Percentiles rank a stretch among this genome's conserved stretches.
Conservation (phyloP, 2,797 vertebrate genomes). For the Spatula clypeata region DNA sequence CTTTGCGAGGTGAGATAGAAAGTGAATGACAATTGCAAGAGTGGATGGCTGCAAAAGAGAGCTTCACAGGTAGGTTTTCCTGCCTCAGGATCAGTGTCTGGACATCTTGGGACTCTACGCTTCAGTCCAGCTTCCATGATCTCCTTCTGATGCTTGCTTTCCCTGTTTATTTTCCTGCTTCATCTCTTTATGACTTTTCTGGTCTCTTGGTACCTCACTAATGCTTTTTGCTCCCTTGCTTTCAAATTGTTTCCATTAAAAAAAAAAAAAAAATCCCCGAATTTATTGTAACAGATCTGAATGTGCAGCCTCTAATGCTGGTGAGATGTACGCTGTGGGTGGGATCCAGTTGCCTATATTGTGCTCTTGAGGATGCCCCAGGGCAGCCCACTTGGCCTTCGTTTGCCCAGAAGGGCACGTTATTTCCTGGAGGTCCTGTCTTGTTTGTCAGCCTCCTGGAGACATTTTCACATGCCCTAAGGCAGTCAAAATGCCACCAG, state of each 20-base stretch:
- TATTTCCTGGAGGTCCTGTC: not conserved
- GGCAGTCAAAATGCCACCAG: not conserved
- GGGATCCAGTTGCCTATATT: not conserved
- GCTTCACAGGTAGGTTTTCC: not conserved
- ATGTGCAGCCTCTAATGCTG: rapidly evolving
- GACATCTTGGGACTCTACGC: not conserved
- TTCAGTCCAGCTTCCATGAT: not conserved
- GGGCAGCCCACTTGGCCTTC: not conserved
- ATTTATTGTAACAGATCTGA: not conserved
- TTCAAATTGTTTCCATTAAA: not conserved
- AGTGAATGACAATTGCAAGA: not conserved
- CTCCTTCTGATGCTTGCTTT: not conserved
- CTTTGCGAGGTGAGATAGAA: not conserved
- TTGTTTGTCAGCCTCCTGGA: not conserved
- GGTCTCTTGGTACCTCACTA: rapidly evolving
- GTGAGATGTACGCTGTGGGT: rapidly evolving
- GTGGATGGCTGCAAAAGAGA: not conserved
- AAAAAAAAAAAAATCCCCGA: not conserved
- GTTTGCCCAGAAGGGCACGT: not conserved
- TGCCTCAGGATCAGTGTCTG: not conserved
- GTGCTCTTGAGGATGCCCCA: not conserved
- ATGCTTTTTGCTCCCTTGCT: not conserved
- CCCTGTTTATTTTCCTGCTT: not conserved
- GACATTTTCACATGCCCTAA: rapidly evolving
- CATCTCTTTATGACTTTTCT: not conserved